phyloP scores from a whole-genome alignment of 2,888 invertebrate genomes.

The Dermolepida albohirtum region DNA sequence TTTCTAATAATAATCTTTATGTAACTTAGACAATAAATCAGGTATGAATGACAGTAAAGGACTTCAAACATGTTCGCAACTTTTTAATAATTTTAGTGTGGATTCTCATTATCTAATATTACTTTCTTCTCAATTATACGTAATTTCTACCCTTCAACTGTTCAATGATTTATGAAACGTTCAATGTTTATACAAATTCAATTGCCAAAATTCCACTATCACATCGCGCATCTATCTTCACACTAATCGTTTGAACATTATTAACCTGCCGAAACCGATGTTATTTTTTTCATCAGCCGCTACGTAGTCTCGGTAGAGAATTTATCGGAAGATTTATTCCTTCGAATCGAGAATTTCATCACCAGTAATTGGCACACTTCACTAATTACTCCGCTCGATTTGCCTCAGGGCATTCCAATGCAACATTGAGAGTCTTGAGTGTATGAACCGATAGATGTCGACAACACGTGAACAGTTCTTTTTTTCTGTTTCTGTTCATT shows the following conservation, averaged over 20 bases:
- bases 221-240: constrained; percentile 5
- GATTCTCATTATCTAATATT: no score
- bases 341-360: constrained; percentile 47
- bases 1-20: no score
- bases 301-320: constrained; percentile 35
- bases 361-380: constrained; percentile 48
- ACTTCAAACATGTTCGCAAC: no score
- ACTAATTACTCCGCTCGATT: constrained; percentile 42
- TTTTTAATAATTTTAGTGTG: no score
- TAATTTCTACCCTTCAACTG: no score
- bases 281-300: constrained; percentile 15
- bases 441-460: constrained; percentile 22
- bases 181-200: constrained; percentile 26
- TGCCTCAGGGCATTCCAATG: constrained; percentile 35
- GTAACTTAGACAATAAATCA: no score
- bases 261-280: constrained; percentile 22
- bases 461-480: constrained; percentile 34
- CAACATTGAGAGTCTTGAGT: constrained; percentile 39
- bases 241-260: constrained; percentile 28
- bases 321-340: constrained; percentile 48
- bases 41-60: no score
- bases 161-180: no score
- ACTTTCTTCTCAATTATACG: no score
- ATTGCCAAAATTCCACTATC: constrained; percentile 19
- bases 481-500: constrained; percentile 20